Evolutionary conservation across 2,113 vertebrate genomes (phyloP).

Genomic region (Chloebia gouldiae): DNA sequence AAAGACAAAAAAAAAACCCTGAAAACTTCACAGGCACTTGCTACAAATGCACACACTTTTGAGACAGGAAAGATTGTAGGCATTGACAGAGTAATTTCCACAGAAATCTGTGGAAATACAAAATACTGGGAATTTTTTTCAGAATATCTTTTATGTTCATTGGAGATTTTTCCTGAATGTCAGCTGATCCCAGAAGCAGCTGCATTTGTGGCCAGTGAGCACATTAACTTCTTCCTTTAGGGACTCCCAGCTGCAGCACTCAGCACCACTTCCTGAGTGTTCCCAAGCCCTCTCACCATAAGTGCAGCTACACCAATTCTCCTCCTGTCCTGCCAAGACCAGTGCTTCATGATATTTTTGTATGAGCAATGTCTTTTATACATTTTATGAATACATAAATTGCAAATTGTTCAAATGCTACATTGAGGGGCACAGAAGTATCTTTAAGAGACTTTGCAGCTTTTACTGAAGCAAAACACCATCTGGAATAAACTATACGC

Average conservation of each 20-base stretch:
- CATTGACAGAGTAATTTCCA: neutral
- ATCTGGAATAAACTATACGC: constrained; percentile 12
- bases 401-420: neutral
- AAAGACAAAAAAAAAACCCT: neutral
- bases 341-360: neutral
- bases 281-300: neutral
- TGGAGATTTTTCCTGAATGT: neutral
- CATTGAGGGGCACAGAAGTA: neutral
- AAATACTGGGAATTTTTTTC: neutral
- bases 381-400: neutral
- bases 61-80: neutral
- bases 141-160: neutral
- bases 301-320: neutral
- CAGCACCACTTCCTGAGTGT: neutral
- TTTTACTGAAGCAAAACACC: constrained; percentile 48
- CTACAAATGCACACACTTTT: neutral
- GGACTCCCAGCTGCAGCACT: neutral
- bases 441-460: constrained; percentile 31
- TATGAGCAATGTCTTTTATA: neutral
- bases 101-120: neutral
- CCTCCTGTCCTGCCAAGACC: neutral
- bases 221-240: neutral
- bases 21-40: neutral
- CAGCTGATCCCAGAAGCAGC: neutral
- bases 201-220: neutral